These are phyloP conservation scores for Diglossa cyanea DNA, from an alignment of 2,797 vertebrate genomes.

Conservation along the genomic window DNA sequence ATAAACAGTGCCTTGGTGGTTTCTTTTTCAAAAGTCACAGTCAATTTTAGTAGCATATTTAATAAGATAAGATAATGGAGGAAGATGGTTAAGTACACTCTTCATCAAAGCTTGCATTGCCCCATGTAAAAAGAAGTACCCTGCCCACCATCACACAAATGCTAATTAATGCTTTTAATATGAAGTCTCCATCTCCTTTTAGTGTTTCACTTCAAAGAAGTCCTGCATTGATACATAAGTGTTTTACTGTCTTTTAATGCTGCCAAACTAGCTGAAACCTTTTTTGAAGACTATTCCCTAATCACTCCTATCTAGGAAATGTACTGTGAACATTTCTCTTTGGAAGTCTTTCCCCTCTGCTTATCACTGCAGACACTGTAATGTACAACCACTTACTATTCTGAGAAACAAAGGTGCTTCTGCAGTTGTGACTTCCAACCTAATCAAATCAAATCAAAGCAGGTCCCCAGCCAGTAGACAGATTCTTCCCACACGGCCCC, in stretches of 20 bases:
- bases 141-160: not conserved
- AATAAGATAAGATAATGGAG: conserved; percentile 29
- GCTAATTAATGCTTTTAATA: conserved; percentile 30
- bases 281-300: conserved; percentile 23
- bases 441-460: conserved; percentile 17
- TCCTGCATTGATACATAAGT: not conserved
- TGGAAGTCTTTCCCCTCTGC: not conserved
- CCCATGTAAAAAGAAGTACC: not conserved
- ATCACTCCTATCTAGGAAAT: conserved; percentile 19
- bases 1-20: not conserved
- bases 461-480: not conserved
- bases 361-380: not conserved
- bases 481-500: not conserved
- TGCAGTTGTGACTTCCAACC: conserved; percentile 3
- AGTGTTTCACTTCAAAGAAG: conserved; percentile 32
- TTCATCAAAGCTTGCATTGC: conserved; percentile 12
- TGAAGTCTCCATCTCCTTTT: not conserved
- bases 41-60: conserved; percentile 15
- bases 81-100: not conserved
- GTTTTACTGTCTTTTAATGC: not conserved
- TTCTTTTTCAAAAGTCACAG: conserved; percentile 15
- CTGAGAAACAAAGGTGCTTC: conserved; percentile 13
- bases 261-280: not conserved
- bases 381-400: not conserved
- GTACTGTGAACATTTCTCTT: not conserved